Evolutionary conservation across 2,113 vertebrate genomes (phyloP).

Genomic region (Stegostoma tigrinum): DNA sequence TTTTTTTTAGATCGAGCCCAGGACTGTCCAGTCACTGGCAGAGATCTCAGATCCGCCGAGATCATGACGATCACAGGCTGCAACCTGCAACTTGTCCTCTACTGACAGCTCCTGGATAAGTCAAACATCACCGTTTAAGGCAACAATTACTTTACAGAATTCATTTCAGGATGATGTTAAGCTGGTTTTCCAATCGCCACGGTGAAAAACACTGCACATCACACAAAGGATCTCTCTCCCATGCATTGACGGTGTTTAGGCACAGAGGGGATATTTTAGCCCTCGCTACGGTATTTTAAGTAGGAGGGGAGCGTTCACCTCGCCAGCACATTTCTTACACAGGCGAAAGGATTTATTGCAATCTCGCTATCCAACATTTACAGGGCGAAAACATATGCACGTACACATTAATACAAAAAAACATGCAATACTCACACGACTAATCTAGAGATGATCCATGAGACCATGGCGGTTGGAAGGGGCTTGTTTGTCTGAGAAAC

Average conservation of each 20-base stretch:
- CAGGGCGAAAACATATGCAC: neutral
- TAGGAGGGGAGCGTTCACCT: neutral
- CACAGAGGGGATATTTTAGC: neutral
- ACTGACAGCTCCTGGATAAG: neutral
- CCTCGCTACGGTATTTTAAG: neutral
- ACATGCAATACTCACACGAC: conserved; percentile 81
- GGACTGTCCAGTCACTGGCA: neutral
- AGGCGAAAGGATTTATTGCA: neutral
- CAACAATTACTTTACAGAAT: neutral
- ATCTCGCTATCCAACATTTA: neutral
- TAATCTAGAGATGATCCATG: conserved; percentile 96
- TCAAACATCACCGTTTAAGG: neutral
- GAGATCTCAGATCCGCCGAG: neutral
- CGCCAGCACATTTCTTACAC: neutral
- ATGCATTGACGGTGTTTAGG: neutral
- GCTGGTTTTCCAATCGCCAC: neutral
- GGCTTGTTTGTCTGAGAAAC: conserved; percentile 47
- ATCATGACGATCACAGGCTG: neutral
- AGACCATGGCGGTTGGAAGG: conserved; percentile 82
- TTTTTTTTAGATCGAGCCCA: too few species aligned
- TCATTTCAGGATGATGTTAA: neutral
- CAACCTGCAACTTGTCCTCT: neutral
- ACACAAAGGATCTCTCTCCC: neutral
- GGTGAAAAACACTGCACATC: neutral
- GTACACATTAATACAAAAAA: too few species aligned